Evolutionary conservation across 2,113 vertebrate genomes (phyloP), one percentile per base, ranked within the genome.

Genomic region (Trematomus loennbergii): DNA sequence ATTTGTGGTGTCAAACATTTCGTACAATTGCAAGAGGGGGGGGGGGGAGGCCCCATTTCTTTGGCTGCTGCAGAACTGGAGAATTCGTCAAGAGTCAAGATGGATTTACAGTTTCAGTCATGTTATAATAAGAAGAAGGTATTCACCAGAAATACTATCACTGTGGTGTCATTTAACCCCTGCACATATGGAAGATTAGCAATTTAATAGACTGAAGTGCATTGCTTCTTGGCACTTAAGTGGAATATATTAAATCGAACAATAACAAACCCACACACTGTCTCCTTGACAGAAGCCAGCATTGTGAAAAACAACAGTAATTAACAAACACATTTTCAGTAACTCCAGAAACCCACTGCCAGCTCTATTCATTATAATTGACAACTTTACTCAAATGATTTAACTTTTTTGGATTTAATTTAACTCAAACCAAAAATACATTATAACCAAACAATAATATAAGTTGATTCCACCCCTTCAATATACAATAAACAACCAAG

Each of bases 1-100:
- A 87, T 89, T 79, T 82, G 71, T 53, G 43, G 79, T 66, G 71
- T 78, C 73, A 17, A 79, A 69, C 70, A 79, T 65, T 75, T 70
- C 52, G 64, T 68, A 52, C 53, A 63, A n/a, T 43, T 57, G 36
- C 12, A n/a, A 18, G 13, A 22, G n/a, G 22, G 22, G 22, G 22
- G 13, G 22, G 25, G 29, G 54, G 77, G 12, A 9, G 25, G 15
- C 58, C 79, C 36, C 3, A 17, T 9, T 0, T 62, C 13, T 63
- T 83, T 29, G 69, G 33, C 22, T 59, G 36, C 25, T 29, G 46
- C 36, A 52, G 52, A 70, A 66, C n/a, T 52, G 33, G 65, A 69
- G 36, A 74, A 63, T 76, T 77, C 55, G 54, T 71, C 25, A 36
- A 72, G 7, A 70, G 57, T 5, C 46, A 29, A 66, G 8, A 75